Evolutionary conservation across 2,797 vertebrate genomes (phyloP), one percentile per base, ranked within the genome.

Genomic region (Characodon lateralis): DNA sequence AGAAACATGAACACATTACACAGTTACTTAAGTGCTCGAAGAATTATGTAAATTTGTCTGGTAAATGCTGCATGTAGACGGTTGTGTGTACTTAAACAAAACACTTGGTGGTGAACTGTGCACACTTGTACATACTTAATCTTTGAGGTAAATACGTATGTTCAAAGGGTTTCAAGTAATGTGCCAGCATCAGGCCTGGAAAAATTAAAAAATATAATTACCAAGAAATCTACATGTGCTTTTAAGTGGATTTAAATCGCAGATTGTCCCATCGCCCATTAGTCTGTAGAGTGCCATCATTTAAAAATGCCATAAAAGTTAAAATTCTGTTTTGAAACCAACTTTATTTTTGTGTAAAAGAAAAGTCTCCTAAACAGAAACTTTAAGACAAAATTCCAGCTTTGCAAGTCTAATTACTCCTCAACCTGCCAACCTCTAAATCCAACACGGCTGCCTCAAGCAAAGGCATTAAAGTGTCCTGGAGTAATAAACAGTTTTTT

Each of bases 1-100:
- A 87, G 69, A 82, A 77, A 73, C 86, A 83, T 76, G 76, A 71
- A 80, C 77, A 59, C 28, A 74, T 83, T 78, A 82, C 56, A 84
- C 58, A 69, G 66, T 71, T 81, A 50, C 63, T 88, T 77, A 68
- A 75, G 71, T 61, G 43, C 72, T 78, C 35, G 31, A 50, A 78
- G 77, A 75, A 83, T 80, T 81, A 74, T 76, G 26, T 1, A 39
- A 51, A 61, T 53, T 74, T 43, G 76, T 76, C 51, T 76, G 68
- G 31, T n/a, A 72, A 58, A 75, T 50, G 71, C 63, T 50, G 6
- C 72, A 14, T 39, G 31, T n/a, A 65, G 70, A 72, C 68, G 55
- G 14, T 41, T 31, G 72, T 71, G 26, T 73, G 26, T 55, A n/a
- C 41, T 58, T 28, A 39, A 41, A 20, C 55, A 48, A 24, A 70